Percentiles rank a stretch among this genome's conserved stretches.
Evolutionary conservation across 2,888 invertebrate species (phyloP).

Genomic region (Mystacides longicornis): DNA sequence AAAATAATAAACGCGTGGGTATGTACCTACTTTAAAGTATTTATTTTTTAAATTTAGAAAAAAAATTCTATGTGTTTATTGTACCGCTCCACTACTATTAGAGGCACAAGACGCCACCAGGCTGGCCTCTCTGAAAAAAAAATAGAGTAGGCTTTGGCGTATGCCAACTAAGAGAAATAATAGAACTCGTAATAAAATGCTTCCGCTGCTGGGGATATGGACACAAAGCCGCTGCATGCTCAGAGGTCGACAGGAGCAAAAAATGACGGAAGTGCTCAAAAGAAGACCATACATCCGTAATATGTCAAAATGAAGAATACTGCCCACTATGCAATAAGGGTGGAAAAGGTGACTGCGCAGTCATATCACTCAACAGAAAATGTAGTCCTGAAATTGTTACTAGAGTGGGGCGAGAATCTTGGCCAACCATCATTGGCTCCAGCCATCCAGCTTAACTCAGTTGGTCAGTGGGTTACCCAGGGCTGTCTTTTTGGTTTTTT

Average conservation of each 20-base stretch:
- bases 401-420: too few species aligned
- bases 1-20: too few species aligned
- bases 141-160: not conserved
- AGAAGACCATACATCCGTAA: not conserved
- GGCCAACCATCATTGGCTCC: too few species aligned
- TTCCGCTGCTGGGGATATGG: not conserved
- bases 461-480: too few species aligned
- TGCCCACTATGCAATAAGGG: not conserved
- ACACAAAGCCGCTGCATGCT: not conserved
- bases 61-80: too few species aligned
- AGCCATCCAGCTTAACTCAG: too few species aligned
- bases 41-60: too few species aligned
- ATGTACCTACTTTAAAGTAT: too few species aligned
- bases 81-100: not conserved
- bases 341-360: not conserved
- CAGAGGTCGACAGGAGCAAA: not conserved
- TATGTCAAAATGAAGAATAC: not conserved
- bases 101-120: not conserved
- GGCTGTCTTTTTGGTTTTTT: too few species aligned
- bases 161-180: not conserved
- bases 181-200: not conserved
- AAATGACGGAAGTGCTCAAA: not conserved
- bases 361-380: not conserved
- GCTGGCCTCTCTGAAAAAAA: not conserved
- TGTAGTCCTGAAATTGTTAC: too few species aligned